Conservation (phyloP, 2,113 vertebrate species). For the Lepisosteus oculatus region DNA sequence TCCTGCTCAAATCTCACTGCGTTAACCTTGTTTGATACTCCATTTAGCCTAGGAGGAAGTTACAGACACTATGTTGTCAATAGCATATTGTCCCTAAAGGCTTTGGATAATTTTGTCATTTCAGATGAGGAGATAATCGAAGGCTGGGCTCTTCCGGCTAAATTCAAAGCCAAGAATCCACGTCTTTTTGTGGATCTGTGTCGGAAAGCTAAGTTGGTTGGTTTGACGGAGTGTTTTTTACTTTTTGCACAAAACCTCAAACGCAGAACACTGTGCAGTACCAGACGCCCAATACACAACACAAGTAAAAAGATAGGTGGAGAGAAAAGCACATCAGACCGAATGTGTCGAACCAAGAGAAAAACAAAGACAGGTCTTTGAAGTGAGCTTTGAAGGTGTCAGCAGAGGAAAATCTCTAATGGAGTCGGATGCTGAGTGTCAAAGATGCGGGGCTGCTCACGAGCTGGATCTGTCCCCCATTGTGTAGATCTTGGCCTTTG, state of each 20-base stretch:
- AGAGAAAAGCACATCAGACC: no score
- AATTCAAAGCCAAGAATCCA: conserved; percentile 41
- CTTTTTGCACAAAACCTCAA: background rate
- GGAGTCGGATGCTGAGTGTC: no score
- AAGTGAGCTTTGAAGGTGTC: no score
- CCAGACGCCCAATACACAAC: no score
- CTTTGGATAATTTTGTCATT: conserved; percentile 54
- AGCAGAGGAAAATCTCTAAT: no score
- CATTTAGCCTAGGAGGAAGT: conserved; percentile 57
- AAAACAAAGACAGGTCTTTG: no score
- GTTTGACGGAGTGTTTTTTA: conserved; percentile 15
- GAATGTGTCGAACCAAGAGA: no score
- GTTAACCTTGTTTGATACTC: conserved; percentile 59
- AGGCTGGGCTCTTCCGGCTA: conserved; percentile 48
- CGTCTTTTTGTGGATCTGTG: conserved; percentile 44
- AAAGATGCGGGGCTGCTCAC: no score
- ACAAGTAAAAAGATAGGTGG: no score
- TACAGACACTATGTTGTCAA: conserved; percentile 59
- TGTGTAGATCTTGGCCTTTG: no score
- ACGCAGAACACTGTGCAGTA: no score
- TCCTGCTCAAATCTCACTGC: conserved; percentile 48
- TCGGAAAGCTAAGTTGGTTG: conserved; percentile 27
- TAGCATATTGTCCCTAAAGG: conserved; percentile 57
- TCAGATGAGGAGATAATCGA: conserved; percentile 67
- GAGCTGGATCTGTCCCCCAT: no score